A percentile compares a stretch with the other conserved stretches of the same genome.
Conservation (phyloP, 2,888 invertebrate species). For the Elgonia sp. region DNA sequence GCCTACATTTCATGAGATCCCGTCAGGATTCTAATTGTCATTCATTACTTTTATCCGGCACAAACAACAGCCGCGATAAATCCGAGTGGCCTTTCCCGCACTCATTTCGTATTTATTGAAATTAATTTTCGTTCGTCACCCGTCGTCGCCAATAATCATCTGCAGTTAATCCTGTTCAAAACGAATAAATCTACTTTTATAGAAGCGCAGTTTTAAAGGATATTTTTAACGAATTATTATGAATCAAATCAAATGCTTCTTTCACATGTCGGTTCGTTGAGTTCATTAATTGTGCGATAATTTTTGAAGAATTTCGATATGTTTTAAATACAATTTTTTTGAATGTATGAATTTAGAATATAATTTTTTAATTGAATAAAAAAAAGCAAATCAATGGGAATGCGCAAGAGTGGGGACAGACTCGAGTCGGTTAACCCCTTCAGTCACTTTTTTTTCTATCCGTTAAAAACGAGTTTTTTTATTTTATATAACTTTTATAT, state of each 20-base stretch:
- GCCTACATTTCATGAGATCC: constrained; percentile 24
- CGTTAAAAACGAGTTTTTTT: no score
- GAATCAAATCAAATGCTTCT: neutral
- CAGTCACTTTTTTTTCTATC: no score
- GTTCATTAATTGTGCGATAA: no score
- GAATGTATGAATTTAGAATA: no score
- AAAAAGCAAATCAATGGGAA: no score
- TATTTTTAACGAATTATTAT: neutral
- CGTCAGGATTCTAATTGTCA: constrained; percentile 64
- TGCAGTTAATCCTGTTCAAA: neutral
- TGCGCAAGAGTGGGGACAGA: no score
- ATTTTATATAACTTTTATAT: no score
- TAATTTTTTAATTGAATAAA: no score
- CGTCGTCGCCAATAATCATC: constrained; percentile 3
- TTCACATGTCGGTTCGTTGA: no score
- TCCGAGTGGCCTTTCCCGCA: neutral
- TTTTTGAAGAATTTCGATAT: no score
- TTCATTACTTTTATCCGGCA: constrained; percentile 67
- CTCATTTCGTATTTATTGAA: neutral
- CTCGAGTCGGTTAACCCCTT: no score
- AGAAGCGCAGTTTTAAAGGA: neutral
- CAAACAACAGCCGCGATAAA: constrained; percentile 41
- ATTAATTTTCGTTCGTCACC: constrained; percentile 23
- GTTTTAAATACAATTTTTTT: no score
- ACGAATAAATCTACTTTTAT: constrained; percentile 12